These are phyloP conservation scores for Helarctos malayanus DNA, from an alignment of 2,797 vertebrate species.

Conservation along the genomic window DNA sequence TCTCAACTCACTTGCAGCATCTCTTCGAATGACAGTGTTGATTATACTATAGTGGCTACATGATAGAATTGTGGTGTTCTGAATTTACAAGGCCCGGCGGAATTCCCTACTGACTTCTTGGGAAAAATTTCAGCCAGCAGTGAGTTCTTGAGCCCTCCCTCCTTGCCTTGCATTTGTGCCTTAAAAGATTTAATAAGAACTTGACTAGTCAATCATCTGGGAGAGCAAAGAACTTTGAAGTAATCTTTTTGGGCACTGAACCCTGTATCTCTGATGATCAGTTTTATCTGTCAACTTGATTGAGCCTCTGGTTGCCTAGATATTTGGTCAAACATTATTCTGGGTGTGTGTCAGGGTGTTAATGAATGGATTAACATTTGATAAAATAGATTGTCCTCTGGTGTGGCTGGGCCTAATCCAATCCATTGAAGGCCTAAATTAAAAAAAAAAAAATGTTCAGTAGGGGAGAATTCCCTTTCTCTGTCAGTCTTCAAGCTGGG, in stretches of 20 bases:
- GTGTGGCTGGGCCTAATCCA: not conserved
- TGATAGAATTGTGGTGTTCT: not conserved
- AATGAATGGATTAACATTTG: constrained; percentile 10
- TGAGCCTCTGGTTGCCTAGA: not conserved
- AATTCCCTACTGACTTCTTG: not conserved
- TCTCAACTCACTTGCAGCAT: not conserved
- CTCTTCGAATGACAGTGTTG: not conserved
- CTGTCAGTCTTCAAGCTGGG: not conserved
- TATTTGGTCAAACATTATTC: not conserved
- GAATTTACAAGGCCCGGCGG: not conserved
- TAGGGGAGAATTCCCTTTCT: not conserved
- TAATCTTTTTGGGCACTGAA: not conserved
- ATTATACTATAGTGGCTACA: not conserved
- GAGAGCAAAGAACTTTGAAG: not conserved
- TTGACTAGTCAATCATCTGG: not conserved
- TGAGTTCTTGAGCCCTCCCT: not conserved
- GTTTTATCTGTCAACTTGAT: not conserved
- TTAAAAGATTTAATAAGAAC: constrained; percentile 1
- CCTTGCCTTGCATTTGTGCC: not conserved
- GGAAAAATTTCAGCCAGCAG: not conserved
- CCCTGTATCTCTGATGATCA: not conserved
- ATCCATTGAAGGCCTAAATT: not conserved
- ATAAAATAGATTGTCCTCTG: not conserved
- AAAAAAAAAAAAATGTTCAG: not conserved
- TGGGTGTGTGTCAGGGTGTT: not conserved